These are phyloP conservation scores for Thymallus thymallus DNA, from an alignment of 2,113 vertebrate species.

Conservation along the genomic window DNA sequence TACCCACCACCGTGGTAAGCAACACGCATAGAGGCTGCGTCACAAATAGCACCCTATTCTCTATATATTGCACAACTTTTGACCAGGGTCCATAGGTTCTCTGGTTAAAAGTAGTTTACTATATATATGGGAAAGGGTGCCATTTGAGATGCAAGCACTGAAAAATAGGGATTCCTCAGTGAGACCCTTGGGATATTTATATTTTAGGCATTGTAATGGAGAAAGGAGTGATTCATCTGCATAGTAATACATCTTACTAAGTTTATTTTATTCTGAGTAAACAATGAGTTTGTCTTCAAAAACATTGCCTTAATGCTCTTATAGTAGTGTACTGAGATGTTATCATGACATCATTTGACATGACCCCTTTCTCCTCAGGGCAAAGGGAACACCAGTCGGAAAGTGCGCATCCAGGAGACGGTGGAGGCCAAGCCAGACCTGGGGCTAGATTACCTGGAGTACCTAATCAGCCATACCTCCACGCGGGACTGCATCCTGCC, in stretches of 20 bases:
- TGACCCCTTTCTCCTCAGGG: conserved; percentile 52
- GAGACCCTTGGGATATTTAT: too few species aligned
- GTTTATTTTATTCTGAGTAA: not conserved
- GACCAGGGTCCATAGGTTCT: not conserved
- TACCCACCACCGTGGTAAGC: conserved; percentile 69
- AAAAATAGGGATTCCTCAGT: too few species aligned
- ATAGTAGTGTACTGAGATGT: too few species aligned
- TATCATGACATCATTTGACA: too few species aligned
- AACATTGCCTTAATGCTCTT: not conserved
- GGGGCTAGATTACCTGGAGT: conserved; percentile 84
- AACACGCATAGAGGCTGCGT: not conserved
- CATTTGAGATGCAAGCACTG: too few species aligned
- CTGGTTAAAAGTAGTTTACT: not conserved
- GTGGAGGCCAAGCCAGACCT: conserved; percentile 80
- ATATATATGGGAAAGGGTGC: too few species aligned
- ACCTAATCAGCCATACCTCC: conserved; percentile 77
- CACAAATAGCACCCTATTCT: not conserved
- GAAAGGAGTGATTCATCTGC: too few species aligned
- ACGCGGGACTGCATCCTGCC: conserved; percentile 77
- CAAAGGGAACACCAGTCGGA: conserved; percentile 44
- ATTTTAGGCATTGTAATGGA: too few species aligned
- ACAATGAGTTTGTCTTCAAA: not conserved
- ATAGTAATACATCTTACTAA: too few species aligned
- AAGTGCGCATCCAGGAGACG: conserved; percentile 74
- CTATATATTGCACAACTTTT: too few species aligned